Evolutionary conservation across 2,888 invertebrate species (phyloP), one percentile per base, ranked within the genome.

Genomic region (Drosophila nigricruria): DNA sequence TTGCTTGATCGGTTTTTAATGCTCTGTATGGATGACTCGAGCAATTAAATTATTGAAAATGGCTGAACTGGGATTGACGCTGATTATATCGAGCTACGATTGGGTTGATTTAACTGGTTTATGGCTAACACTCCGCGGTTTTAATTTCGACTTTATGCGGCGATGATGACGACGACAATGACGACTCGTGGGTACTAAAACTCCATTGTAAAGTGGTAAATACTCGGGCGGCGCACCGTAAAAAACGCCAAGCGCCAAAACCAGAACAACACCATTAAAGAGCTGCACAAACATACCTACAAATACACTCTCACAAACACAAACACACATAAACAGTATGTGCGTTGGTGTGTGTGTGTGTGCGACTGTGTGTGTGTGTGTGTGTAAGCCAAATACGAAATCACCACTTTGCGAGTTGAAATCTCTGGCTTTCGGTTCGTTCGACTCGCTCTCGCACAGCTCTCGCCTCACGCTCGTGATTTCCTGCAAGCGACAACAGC

Each of bases 111-210:
- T 73, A 72, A 79, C 70, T 70, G 74, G 74, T 90, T 89, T 85
- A 90, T 89, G 77, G 82, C 82, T 81, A 84, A 86, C 86, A 83
- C 88, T 90, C 89, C 91, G 91, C 82, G 86, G 79, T 83, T 90
- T 90, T 88, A 88, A 87, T 88, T 83, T 89, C 80, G 90, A 88
- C 91, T 90, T 90, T 90, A 90, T 90, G 91, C 89, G 83, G 73
- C 90, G 89, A 90, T 90, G 91, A 91, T 91, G 90, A 90, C 91
- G 88, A 89, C 90, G 91, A 89, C 87, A 90, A 90, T 91, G 90
- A 91, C 90, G 91, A 89, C 89, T 90, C 80, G 71, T 73, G 84
- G 87, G 87, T 86, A 90, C 88, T 90, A 90, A 90, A 90, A 90
- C 89, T 81, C 90, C 89, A 90, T 90, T 90, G 90, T 90, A 90